These are phyloP conservation scores for Smittia sp. DNA, from an alignment of 2,888 invertebrate genomes.

Conservation along the genomic window DNA sequence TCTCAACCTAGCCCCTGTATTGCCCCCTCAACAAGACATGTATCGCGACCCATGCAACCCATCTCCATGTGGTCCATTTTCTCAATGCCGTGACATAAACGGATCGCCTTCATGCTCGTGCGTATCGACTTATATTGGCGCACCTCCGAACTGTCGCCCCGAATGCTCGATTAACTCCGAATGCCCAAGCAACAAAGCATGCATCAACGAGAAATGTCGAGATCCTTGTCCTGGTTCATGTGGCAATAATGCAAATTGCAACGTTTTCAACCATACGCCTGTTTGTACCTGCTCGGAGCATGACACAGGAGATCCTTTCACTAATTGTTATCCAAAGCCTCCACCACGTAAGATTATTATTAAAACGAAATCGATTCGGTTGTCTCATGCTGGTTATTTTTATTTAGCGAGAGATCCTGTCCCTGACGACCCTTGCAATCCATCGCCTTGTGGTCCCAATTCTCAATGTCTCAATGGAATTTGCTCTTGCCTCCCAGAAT, in stretches of 20 bases:
- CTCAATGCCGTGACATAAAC: slow-evolving; percentile 62
- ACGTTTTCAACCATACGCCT: slow-evolving; percentile 67
- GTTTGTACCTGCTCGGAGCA: slow-evolving; percentile 65
- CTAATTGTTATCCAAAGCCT: slow-evolving; percentile 47
- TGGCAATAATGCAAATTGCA: slow-evolving; percentile 62
- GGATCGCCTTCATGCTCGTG: slow-evolving; percentile 66
- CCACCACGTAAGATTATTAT: slow-evolving; percentile 53
- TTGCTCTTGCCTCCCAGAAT: slow-evolving; percentile 75
- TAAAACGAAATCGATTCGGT: too few relatives aligned
- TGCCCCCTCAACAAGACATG: slow-evolving; percentile 45
- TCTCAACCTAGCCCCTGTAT: slow-evolving; percentile 45
- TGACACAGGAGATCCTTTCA: slow-evolving; percentile 64
- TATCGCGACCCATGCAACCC: slow-evolving; percentile 62
- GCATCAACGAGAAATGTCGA: slow-evolving; percentile 69
- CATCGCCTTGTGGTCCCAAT: slow-evolving; percentile 73
- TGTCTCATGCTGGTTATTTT: too few relatives aligned
- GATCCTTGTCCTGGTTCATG: slow-evolving; percentile 74
- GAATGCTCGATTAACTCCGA: slow-evolving; percentile 72
- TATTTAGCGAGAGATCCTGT: slow-evolving; percentile 48
- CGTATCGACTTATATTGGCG: slow-evolving; percentile 62
- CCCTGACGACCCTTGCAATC: slow-evolving; percentile 62
- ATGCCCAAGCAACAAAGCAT: slow-evolving; percentile 68
- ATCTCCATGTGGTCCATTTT: slow-evolving; percentile 68
- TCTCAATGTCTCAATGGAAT: slow-evolving; percentile 82
- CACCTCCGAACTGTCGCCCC: slow-evolving; percentile 60